These are phyloP conservation scores for Tortricodes alternella DNA, from an alignment of 2,888 invertebrate species.

Conservation along the genomic window DNA sequence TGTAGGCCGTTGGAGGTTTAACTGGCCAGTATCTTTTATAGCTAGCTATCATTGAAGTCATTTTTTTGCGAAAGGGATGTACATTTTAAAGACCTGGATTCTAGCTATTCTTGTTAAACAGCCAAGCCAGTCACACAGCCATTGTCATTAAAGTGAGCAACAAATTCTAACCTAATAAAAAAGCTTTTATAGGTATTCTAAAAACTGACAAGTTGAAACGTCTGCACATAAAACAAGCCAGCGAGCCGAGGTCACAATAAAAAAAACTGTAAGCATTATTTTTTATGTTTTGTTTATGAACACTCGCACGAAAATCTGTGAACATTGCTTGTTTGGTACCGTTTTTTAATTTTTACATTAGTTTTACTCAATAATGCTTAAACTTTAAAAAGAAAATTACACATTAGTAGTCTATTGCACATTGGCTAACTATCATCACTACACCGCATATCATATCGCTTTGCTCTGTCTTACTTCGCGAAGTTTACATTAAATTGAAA, in stretches of 20 bases:
- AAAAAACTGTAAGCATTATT: conserved; percentile 22
- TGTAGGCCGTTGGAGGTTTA: too few relatives aligned
- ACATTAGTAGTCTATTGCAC: too few relatives aligned
- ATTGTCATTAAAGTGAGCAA: conserved; percentile 8
- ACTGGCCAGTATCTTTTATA: too few relatives aligned
- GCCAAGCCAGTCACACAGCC: conserved; percentile 5
- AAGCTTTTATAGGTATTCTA: conserved; percentile 14
- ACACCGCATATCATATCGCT: too few relatives aligned
- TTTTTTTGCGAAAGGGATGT: too few relatives aligned
- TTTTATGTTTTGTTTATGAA: conserved; percentile 21
- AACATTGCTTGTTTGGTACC: conserved; percentile 7
- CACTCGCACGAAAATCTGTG: conserved; percentile 16
- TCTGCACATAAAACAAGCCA: conserved; percentile 13
- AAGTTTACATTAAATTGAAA: too few relatives aligned
- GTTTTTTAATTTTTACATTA: conserved; percentile 6
- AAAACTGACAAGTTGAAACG: conserved; percentile 21
- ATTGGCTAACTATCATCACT: too few relatives aligned
- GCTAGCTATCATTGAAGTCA: too few relatives aligned
- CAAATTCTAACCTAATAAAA: conserved; percentile 13
- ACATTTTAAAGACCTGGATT: too few relatives aligned
- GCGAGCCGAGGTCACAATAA: conserved; percentile 13
- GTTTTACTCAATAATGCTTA: conserved; percentile 11
- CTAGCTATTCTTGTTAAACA: conserved; percentile 13
- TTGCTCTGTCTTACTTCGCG: too few relatives aligned
- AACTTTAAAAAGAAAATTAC: neutral